Conservation (phyloP, 2,888 invertebrate genomes). For the Phyllotreta cruciferae region DNA sequence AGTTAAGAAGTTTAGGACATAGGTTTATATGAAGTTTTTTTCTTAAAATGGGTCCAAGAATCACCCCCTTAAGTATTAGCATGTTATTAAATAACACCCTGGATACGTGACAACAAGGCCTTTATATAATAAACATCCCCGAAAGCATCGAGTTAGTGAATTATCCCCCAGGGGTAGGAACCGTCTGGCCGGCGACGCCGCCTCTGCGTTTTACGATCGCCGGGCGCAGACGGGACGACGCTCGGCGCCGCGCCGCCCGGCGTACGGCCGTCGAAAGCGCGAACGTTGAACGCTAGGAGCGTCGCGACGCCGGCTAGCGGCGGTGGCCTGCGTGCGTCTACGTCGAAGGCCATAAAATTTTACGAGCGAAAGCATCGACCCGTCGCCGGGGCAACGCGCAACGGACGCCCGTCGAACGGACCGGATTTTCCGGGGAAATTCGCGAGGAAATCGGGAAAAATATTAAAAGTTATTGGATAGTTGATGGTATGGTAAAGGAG, state of each 20-base stretch:
- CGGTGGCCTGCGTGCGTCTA: constrained; percentile 53
- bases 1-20: too few species aligned
- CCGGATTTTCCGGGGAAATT: background rate
- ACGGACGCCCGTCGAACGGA: constrained; percentile 32
- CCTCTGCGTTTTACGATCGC: constrained; percentile 56
- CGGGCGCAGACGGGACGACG: constrained; percentile 54
- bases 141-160: too few species aligned
- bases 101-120: too few species aligned
- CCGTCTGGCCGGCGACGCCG: constrained; percentile 29
- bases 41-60: too few species aligned
- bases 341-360: constrained; percentile 60
- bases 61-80: too few species aligned
- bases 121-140: too few species aligned
- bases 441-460: too few species aligned
- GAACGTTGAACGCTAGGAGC: constrained; percentile 31
- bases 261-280: constrained; percentile 8
- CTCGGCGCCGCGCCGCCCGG: constrained; percentile 45
- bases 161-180: too few species aligned
- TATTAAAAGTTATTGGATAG: too few species aligned
- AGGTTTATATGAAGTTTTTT: too few species aligned
- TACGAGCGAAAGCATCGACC: constrained; percentile 61
- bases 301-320: constrained; percentile 52
- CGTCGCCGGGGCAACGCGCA: constrained; percentile 58
- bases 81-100: too few species aligned
- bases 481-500: too few species aligned